A percentile compares a stretch with the other conserved stretches of the same genome.
Evolutionary conservation across 1,140 invertebrate genomes (phyloP).

Genomic region (Parapsyche elsis): DNA sequence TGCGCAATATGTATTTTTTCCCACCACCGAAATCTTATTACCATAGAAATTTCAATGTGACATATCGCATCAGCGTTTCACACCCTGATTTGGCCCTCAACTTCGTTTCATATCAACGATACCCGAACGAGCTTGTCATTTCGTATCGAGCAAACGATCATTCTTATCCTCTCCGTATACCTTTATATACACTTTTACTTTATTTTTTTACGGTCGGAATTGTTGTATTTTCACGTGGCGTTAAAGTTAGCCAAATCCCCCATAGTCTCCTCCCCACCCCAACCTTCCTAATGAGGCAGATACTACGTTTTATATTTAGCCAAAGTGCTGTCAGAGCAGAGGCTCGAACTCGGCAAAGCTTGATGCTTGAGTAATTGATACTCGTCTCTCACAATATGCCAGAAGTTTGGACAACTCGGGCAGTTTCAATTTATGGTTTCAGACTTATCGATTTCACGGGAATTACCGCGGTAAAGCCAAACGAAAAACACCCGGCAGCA

Average conservation of each 20-base stretch:
- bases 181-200: no score
- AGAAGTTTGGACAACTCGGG: constrained; percentile 54
- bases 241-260: no score
- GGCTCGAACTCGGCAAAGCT: constrained; percentile 14
- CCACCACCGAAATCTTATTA: not conserved
- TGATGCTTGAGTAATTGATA: constrained; percentile 54
- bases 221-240: no score
- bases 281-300: constrained; percentile 25
- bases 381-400: constrained; percentile 53
- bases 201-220: no score
- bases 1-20: not conserved
- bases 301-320: constrained; percentile 26
- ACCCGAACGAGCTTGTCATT: no score
- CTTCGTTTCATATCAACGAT: no score
- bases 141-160: no score
- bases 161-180: no score
- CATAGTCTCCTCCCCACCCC: no score
- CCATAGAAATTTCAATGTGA: constrained; percentile 1
- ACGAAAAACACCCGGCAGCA: constrained; percentile 27
- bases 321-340: constrained; percentile 46
- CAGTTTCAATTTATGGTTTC: constrained; percentile 54
- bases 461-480: constrained; percentile 43
- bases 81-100: not conserved
- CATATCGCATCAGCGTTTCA: not conserved
- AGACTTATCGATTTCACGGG: constrained; percentile 47